Percentiles rank a stretch among this genome's conserved stretches.
These are phyloP conservation scores for Chloroceryle amazona DNA, from an alignment of 2,797 vertebrate genomes.

Conservation along the genomic window DNA sequence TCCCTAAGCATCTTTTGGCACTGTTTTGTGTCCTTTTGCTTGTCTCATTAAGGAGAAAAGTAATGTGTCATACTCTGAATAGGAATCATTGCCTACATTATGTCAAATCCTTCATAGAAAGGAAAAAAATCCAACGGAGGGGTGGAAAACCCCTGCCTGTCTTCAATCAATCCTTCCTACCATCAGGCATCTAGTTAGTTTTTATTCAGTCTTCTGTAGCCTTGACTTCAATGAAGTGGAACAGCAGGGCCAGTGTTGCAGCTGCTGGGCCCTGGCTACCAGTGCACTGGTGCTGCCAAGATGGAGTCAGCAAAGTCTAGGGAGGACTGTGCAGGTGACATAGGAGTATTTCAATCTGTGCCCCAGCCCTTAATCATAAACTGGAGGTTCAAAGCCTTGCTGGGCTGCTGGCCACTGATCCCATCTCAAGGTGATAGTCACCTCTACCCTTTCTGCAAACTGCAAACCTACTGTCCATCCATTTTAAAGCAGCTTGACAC, in stretches of 20 bases:
- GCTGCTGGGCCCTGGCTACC: slow-evolving; percentile 55
- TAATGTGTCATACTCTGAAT: slow-evolving; percentile 54
- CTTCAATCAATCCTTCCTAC: slow-evolving; percentile 91
- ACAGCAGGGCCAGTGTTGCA: slow-evolving; percentile 78
- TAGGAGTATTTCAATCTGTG: slow-evolving; percentile 61
- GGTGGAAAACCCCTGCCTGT: slow-evolving; percentile 88
- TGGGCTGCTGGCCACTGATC: slow-evolving; percentile 80
- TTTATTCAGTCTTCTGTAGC: slow-evolving; percentile 82
- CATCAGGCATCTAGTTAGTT: slow-evolving; percentile 85
- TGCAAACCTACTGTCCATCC: slow-evolving; percentile 89
- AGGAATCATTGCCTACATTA: slow-evolving; percentile 72
- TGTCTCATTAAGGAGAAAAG: slow-evolving; percentile 59
- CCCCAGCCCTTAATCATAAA: slow-evolving; percentile 81
- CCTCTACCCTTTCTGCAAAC: slow-evolving; percentile 85
- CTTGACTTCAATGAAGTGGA: slow-evolving; percentile 83
- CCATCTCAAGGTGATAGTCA: slow-evolving; percentile 87
- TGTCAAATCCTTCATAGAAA: slow-evolving; percentile 83
- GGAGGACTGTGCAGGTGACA: slow-evolving; percentile 5
- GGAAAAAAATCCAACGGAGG: slow-evolving; percentile 88
- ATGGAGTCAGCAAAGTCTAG: background rate
- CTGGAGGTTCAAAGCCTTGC: slow-evolving; percentile 79
- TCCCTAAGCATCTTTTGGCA: background rate
- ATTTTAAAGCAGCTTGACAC: slow-evolving; percentile 93
- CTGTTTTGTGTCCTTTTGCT: background rate
- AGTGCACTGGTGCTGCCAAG: background rate